Conservation (phyloP, 2,113 vertebrate genomes). For the Melanerpes aurifrons region DNA sequence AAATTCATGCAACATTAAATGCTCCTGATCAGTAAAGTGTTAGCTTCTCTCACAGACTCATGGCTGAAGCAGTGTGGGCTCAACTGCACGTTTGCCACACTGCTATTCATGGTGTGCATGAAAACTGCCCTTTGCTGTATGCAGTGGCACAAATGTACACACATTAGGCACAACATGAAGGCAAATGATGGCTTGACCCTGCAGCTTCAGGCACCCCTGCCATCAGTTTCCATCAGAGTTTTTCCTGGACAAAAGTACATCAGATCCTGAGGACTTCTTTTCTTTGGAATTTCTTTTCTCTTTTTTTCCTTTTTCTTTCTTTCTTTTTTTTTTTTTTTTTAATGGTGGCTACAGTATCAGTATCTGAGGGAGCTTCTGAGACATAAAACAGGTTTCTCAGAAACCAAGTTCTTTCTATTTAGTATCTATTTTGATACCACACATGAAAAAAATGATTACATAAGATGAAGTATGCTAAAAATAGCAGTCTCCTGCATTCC, state of each 20-base stretch:
- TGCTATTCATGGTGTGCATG: rapidly evolving
- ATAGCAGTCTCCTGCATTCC: slow-evolving; percentile 56
- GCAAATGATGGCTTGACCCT: neutral
- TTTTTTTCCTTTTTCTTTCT: neutral
- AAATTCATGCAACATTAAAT: neutral
- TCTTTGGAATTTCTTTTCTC: neutral
- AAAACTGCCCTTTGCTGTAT: neutral
- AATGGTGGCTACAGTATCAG: neutral
- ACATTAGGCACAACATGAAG: rapidly evolving
- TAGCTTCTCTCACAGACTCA: neutral
- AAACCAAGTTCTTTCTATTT: slow-evolving; percentile 54
- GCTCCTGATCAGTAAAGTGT: neutral
- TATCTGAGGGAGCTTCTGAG: slow-evolving; percentile 36
- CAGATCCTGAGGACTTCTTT: neutral
- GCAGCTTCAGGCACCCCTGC: neutral
- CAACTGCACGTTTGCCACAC: rapidly evolving
- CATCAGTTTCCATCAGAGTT: neutral
- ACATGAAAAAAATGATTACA: slow-evolving; percentile 51
- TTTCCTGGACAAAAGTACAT: neutral
- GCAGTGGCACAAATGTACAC: neutral
- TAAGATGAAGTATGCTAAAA: slow-evolving; percentile 60
- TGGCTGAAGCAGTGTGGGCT: neutral
- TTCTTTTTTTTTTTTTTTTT: neutral
- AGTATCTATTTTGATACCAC: slow-evolving; percentile 62
- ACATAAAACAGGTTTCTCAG: slow-evolving; percentile 59